A percentile compares a stretch with the other conserved stretches of the same genome.
Evolutionary conservation across 2,888 invertebrate species (phyloP).

Genomic region (Pheosia gnoma): DNA sequence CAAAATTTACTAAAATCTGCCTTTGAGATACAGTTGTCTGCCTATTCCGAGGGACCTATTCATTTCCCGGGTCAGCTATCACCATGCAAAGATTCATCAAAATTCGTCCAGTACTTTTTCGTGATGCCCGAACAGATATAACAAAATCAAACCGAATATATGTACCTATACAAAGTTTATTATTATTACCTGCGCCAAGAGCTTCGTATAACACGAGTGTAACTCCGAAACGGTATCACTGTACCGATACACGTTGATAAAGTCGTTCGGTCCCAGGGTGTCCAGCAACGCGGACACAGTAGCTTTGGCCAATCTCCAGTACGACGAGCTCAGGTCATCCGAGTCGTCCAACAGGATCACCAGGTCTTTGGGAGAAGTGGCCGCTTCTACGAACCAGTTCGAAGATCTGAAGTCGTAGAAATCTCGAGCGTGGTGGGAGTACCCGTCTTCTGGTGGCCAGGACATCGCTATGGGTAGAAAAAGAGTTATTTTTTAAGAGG

Average conservation of each 20-base stretch:
- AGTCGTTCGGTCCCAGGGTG: constrained; percentile 98
- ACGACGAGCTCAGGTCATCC: constrained; percentile 93
- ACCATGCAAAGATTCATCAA: too few species aligned
- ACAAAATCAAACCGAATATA: too few species aligned
- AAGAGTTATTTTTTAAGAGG: neutral
- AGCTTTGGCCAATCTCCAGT: constrained; percentile 93
- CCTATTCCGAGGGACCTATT: too few species aligned
- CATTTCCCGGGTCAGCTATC: too few species aligned
- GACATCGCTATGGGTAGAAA: constrained; percentile 85
- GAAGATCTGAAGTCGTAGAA: constrained; percentile 97
- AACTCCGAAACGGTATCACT: constrained; percentile 92
- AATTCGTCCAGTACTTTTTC: too few species aligned
- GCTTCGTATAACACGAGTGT: constrained; percentile 95
- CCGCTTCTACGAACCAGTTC: constrained; percentile 98
- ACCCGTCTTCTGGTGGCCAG: constrained; percentile 92
- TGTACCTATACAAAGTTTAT: neutral
- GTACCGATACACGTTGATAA: constrained; percentile 97
- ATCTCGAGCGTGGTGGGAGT: constrained; percentile 90
- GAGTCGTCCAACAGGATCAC: constrained; percentile 97
- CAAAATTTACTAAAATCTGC: too few species aligned
- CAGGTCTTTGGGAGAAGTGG: constrained; percentile 98
- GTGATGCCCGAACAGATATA: too few species aligned
- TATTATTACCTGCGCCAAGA: constrained; percentile 91
- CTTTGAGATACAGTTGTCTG: too few species aligned
- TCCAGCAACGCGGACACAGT: constrained; percentile 96